Base-by-base conservation (phyloP, 2,113 vertebrate genomes). In the Forbesichthys agassizii region DNA sequence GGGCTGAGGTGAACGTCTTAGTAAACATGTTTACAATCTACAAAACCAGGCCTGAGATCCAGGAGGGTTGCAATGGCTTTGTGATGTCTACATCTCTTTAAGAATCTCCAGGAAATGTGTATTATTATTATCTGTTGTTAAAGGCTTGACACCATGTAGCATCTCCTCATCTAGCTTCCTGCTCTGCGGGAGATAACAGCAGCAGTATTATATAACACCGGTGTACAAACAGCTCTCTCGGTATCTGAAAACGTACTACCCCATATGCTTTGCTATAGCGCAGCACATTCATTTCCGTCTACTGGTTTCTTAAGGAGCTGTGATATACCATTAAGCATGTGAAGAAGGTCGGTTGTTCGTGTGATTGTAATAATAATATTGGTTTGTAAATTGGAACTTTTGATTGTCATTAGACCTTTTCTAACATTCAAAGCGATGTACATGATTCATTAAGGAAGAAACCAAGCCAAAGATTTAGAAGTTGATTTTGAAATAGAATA, bases 181-280 rank as follows among this genome's bases (percentile, higher is more conserved):
- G 52, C 20, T 65, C 59, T 57, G n/a, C 56, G 33, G 11, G 61
- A 68, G 78, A 73, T 84, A 75, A 78, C 68, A 80, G 11, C 49
- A 27, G 27, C 27, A 27, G 27, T 27, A 27, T 27, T 27, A 27
- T 52, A 52, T 52, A 14, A 52, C 13, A 52, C 11, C 11, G 49
- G 49, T 11, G 49, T 52, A 11, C 13, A 52, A 55, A 48, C 55
- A 12, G 59, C 36, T 52, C 55, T 52, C 55, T 36, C 33, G 0
- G 36, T 51, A n/a, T 59, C 67, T 47, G 62, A 49, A 74, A 74
- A 66, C 77, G 42, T 61, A 71, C 60, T 51, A 48, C 18, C 20
- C 13, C 53, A 48, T 57, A 47, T n/a, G 11, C 16, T 68, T n/a
- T 49, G 3, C 48, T 16, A 14, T 42, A 61, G 58, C 20, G 64